A percentile compares a stretch with the other conserved stretches of the same genome.
Conservation (phyloP, 2,113 vertebrate species). For the Oxyura jamaicensis region DNA sequence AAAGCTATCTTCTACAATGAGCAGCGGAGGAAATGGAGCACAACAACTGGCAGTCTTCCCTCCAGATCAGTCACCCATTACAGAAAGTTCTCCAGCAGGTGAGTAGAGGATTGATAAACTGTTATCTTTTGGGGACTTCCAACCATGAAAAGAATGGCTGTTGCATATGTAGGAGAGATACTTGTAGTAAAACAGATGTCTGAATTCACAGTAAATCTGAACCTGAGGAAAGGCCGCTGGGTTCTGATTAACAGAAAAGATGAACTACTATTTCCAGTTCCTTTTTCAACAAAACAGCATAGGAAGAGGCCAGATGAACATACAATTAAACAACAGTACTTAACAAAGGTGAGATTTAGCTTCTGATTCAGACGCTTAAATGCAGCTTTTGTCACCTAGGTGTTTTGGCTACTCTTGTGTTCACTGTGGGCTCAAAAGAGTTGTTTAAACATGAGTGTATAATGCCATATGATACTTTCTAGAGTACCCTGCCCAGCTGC, state of each 20-base stretch:
- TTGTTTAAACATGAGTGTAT: background rate
- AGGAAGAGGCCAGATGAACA: background rate
- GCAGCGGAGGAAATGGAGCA: background rate
- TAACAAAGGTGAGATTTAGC: background rate
- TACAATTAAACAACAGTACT: background rate
- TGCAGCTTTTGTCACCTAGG: background rate
- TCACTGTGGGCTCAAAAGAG: background rate
- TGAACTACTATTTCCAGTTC: background rate
- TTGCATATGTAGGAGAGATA: background rate
- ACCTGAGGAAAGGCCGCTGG: background rate
- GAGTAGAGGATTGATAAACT: background rate
- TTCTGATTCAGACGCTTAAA: background rate
- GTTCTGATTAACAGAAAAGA: background rate
- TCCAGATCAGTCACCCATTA: background rate
- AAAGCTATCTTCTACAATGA: background rate
- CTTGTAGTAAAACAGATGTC: background rate
- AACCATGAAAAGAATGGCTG: background rate
- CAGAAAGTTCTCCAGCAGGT: background rate
- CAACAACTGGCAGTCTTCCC: background rate
- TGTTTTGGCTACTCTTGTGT: background rate
- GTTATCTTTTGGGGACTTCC: background rate
- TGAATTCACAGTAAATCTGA: background rate
- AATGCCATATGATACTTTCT: background rate
- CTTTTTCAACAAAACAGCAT: background rate
- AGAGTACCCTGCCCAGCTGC: background rate